Evolutionary conservation across 2,888 invertebrate genomes (phyloP), one percentile per base, ranked within the genome.

Genomic region (Dynastes grantii): DNA sequence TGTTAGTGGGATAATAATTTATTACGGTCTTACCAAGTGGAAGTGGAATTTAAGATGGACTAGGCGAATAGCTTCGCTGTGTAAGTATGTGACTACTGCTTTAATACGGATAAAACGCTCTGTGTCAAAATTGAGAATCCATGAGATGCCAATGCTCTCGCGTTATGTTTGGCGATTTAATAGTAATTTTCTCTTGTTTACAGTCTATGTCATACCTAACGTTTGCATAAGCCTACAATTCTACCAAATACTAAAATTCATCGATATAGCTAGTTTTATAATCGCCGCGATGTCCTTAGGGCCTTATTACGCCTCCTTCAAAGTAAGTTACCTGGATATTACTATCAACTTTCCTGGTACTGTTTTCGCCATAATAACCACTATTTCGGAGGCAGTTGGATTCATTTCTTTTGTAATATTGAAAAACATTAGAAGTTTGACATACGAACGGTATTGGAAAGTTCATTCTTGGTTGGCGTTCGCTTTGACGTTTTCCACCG

Each of bases 251-350:
- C 2, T 16, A 16, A 16, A 16, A n/a, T 55, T 2, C 22, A 6
- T 55, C 16, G n/a, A n/a, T 5, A 8, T 55, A 22, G 5, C n/a
- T 16, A n/a, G 6, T n/a, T 55, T 16, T 55, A 3, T 55, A 55
- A n/a, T 55, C n/a, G 22, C 55, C 55, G 55, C 13, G 13, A 55
- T 22, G 4, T 55, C 55, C 1, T 55, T 55, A 8, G 55, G 55
- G n/a, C 55, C 22, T n/a, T 55, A 55, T 8, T 55, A 55, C n/a
- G n/a, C 55, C 3, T 55, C 55, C n/a, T 55, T 55, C 55, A 55
- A 22, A 55, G n/a, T 55, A 22, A 55, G 22, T 55, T 16, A 55
- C 55, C 8, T 55, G 22, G 55, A 55, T 55, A 55, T 55, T 6
- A 55, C 11, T n/a, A 1, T 55, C 13, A 9, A 55, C 55, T 55